phyloP scores from a whole-genome alignment of 2,888 invertebrate species.

The Noctua fimbriata region DNA sequence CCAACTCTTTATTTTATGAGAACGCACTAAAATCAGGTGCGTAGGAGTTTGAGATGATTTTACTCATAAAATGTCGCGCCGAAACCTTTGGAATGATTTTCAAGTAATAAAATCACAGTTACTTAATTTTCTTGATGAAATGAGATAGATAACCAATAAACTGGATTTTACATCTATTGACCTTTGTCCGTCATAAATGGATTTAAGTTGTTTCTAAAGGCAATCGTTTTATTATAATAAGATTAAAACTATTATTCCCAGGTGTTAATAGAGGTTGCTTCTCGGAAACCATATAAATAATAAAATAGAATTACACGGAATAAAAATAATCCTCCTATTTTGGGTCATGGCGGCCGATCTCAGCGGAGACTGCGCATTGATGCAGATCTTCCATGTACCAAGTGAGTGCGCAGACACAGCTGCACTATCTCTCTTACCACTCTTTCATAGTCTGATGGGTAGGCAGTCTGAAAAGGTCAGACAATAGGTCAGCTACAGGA shows the following conservation, averaged over 20 bases:
- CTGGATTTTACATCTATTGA: constrained; percentile 32
- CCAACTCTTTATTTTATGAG: constrained; percentile 16
- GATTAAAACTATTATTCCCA: constrained; percentile 9
- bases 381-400: too few species aligned
- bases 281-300: not conserved
- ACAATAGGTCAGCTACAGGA: too few species aligned
- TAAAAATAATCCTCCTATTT: too few species aligned
- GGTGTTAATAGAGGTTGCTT: not conserved
- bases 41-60: constrained; percentile 46
- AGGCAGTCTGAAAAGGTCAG: too few species aligned
- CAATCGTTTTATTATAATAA: not conserved
- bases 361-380: too few species aligned
- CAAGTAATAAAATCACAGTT: constrained; percentile 53
- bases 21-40: constrained; percentile 20
- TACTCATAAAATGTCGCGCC: constrained; percentile 27
- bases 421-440: too few species aligned
- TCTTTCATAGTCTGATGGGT: too few species aligned
- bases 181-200: constrained; percentile 24
- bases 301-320: too few species aligned
- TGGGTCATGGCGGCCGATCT: too few species aligned
- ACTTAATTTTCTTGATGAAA: constrained; percentile 53
- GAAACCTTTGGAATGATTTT: constrained; percentile 25
- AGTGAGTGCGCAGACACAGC: too few species aligned
- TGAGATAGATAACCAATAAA: constrained; percentile 40
- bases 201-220: constrained; percentile 7